Evolutionary conservation across 2,888 invertebrate species (phyloP), one percentile per base, ranked within the genome.

Genomic region (Cephus nigrinus): DNA sequence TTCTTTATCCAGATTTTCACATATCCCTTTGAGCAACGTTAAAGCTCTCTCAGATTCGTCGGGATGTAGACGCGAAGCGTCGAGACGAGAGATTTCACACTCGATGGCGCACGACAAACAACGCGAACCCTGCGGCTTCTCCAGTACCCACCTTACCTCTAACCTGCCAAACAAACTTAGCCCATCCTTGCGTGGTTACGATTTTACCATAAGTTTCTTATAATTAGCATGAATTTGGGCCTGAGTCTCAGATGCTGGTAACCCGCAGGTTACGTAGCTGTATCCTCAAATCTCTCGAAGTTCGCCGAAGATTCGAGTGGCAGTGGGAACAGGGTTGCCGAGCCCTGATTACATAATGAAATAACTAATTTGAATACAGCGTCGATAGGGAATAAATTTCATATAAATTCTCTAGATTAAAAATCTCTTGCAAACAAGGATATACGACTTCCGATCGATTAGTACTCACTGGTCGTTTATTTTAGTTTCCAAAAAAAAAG

Each of bases 401-500:
- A 23, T 55, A 23, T 9, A 23, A 23, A 55, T 9, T 55, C 15
- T 9, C 55, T 55, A 55, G 9, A 23, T 55, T 55, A 23, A 55
- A 55, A 55, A 23, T 15, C 0, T 55, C 23, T 5, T 55, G 9
- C 55, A 55, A 15, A 55, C 23, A 40, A 23, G 55, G 23, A 23
- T 36, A 3, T 3, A 23, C 55, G 15, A 55, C 55, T 55, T 23
- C 55, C 55, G 23, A 55, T 55, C 55, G 55, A 23, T 55, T 2
- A 55, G 23, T 9, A 23, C 5, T 55, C 55, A 23, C 9, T 36
- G 77, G 31, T 76, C 72, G 81, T 85, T 81, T 84, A 84, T 82
- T 80, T 84, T 80, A 77, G 73, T 75, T 84, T 84, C 84, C 82
- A 82, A 82, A 81, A 73, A 73, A 73, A 78, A 72, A 74, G 33